Evolutionary conservation across 2,888 invertebrate species (phyloP).

Genomic region (Seira ritae): DNA sequence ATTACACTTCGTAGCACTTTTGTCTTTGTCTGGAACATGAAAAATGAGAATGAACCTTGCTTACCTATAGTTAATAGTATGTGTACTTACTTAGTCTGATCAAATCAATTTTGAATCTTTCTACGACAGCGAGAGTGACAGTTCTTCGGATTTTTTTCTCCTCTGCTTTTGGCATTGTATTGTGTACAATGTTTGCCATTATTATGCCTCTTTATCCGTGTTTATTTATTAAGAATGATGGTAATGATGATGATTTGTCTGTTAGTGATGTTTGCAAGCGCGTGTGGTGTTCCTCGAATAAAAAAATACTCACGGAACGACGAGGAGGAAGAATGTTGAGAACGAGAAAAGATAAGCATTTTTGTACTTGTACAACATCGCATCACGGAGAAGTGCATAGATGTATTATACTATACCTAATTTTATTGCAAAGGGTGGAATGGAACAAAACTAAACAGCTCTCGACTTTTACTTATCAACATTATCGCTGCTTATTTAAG

Average conservation of each 20-base stretch:
- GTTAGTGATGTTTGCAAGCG: not conserved
- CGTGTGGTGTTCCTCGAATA: not conserved
- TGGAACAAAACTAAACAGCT: not conserved
- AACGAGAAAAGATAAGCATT: no score
- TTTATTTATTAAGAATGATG: constrained; percentile 6
- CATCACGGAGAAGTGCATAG: no score
- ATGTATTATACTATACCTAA: no score
- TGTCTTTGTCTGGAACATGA: no score
- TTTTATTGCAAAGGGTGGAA: no score
- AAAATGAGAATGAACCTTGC: no score
- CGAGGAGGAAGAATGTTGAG: no score
- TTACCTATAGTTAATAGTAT: no score
- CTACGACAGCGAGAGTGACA: not conserved
- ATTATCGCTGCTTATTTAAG: constrained; percentile 56
- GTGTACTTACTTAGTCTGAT: no score
- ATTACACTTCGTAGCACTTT: no score
- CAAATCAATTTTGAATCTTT: no score
- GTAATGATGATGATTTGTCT: not conserved
- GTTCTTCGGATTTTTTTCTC: not conserved
- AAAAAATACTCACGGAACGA: not conserved
- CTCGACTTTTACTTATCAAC: constrained; percentile 47
- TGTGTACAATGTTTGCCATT: not conserved
- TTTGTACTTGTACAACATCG: no score
- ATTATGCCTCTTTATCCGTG: not conserved
- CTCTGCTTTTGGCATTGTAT: not conserved